Percentiles rank a stretch among this genome's conserved stretches.
Conservation (phyloP, 2,797 vertebrate genomes). For the Antennarius maculatus region DNA sequence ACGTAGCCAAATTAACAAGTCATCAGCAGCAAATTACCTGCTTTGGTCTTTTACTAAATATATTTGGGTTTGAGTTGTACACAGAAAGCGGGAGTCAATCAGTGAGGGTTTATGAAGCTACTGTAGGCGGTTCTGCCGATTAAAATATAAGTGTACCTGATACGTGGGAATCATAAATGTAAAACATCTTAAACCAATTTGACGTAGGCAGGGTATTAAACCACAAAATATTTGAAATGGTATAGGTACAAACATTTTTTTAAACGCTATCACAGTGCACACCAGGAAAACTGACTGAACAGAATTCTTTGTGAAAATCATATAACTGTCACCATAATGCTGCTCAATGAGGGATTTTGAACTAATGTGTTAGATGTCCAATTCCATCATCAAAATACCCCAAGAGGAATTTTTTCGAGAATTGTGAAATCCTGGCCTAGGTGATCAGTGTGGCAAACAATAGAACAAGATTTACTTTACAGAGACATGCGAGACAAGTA, state of each 20-base stretch:
- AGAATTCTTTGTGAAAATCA: neutral
- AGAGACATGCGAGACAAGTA: slow-evolving; percentile 23
- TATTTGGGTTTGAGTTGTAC: neutral
- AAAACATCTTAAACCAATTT: neutral
- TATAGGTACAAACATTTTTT: too few species aligned
- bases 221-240: neutral
- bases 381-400: slow-evolving; percentile 30
- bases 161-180: neutral
- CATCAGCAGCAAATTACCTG: too few species aligned
- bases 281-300: neutral
- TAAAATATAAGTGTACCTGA: neutral
- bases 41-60: neutral
- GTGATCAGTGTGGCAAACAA: slow-evolving; percentile 20
- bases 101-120: too few species aligned
- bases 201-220: neutral
- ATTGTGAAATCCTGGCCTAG: slow-evolving; percentile 9
- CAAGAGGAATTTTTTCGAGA: slow-evolving; percentile 26
- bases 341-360: neutral
- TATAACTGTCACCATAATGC: neutral
- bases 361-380: slow-evolving; percentile 3
- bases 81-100: too few species aligned
- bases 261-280: too few species aligned
- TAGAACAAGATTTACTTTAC: slow-evolving; percentile 18
- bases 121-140: neutral
- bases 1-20: too few species aligned